These are phyloP conservation scores for Tetranychus piercei DNA, from an alignment of 2,888 invertebrate genomes.

Conservation along the genomic window DNA sequence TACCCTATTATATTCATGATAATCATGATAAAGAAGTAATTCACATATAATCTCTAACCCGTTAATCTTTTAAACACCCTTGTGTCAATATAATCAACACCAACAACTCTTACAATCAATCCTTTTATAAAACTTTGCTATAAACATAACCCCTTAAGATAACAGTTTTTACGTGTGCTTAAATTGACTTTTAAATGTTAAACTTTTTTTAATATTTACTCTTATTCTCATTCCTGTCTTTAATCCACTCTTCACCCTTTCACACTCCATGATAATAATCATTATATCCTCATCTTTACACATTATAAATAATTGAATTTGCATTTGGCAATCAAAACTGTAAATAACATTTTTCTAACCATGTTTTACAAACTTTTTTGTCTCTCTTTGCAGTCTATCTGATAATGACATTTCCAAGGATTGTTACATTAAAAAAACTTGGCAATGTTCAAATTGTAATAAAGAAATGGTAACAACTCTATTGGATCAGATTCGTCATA, in stretches of 20 bases:
- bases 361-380: constrained; percentile 36
- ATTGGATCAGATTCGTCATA: constrained; percentile 55
- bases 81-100: not conserved
- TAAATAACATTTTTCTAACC: not conserved
- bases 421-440: constrained; percentile 44
- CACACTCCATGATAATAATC: not conserved
- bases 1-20: not conserved
- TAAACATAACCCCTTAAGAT: no score
- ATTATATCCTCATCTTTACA: not conserved
- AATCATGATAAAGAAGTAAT: not conserved
- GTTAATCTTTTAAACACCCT: not conserved
- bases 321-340: constrained; percentile 9
- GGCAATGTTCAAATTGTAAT: constrained; percentile 54
- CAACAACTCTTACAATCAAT: no score
- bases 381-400: constrained; percentile 30
- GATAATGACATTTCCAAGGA: constrained; percentile 32
- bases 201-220: not conserved
- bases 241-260: not conserved
- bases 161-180: not conserved
- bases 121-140: no score
- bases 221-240: not conserved
- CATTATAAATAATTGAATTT: constrained; percentile 13
- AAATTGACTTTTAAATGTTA: not conserved
- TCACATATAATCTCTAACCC: constrained; percentile 8
- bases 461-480: constrained; percentile 44